A percentile compares a stretch with the other conserved stretches of the same genome.
phyloP scores from a whole-genome alignment of 2,113 vertebrate species.

The Eulacestoma nigropectus region DNA sequence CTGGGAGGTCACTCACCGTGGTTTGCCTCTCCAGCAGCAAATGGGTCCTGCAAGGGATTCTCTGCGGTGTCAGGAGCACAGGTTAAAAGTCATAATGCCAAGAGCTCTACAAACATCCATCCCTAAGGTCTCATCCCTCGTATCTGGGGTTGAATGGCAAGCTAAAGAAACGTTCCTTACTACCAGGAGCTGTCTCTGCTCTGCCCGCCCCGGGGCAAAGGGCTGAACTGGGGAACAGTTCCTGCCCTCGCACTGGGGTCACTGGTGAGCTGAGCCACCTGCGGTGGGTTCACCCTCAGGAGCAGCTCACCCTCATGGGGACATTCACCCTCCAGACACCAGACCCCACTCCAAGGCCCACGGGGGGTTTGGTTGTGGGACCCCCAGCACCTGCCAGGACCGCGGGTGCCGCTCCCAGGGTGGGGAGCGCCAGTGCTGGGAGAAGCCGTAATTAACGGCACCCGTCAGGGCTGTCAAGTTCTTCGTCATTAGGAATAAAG shows the following conservation, averaged over 20 bases:
- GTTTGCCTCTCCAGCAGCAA: not conserved
- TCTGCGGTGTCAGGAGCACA: rapidly evolving
- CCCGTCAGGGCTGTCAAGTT: conserved; percentile 20
- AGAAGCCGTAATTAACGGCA: not conserved
- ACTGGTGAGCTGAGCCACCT: not conserved
- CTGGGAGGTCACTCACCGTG: rapidly evolving
- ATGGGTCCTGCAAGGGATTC: not conserved
- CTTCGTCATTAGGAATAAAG: not conserved
- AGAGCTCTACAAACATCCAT: not conserved
- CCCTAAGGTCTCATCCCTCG: not conserved
- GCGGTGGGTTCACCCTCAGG: rapidly evolving
- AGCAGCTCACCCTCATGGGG: not conserved
- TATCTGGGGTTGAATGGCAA: not conserved
- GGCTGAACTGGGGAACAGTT: not conserved
- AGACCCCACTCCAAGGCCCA: rapidly evolving
- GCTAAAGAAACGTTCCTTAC: not conserved
- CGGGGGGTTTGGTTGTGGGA: rapidly evolving
- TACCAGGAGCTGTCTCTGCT: not conserved
- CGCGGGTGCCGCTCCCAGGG: rapidly evolving
- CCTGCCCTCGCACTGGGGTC: not conserved
- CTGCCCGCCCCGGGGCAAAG: not conserved
- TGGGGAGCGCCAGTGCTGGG: rapidly evolving
- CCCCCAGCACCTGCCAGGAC: not conserved
- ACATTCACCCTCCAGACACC: rapidly evolving
- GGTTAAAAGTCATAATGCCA: not conserved